Percentiles rank a stretch among this genome's conserved stretches.
These are phyloP conservation scores for Peromyscus attwateri DNA, from an alignment of 2,797 vertebrate species.

Conservation along the genomic window DNA sequence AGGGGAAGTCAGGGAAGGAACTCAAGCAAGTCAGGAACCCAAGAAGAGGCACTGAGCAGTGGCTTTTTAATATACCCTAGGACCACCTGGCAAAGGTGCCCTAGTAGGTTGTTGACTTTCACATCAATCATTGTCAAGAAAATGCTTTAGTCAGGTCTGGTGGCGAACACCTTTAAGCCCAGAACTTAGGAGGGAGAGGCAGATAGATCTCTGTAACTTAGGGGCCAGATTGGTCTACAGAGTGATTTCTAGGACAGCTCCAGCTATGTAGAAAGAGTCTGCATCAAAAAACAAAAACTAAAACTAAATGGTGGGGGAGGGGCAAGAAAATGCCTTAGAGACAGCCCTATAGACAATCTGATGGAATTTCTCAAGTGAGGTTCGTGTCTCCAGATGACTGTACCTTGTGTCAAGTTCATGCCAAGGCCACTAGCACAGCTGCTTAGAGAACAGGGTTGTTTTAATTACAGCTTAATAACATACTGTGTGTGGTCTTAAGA, in stretches of 20 bases:
- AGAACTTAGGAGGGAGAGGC: neutral
- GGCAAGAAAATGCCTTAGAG: neutral
- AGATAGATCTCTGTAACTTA: neutral
- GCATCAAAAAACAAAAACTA: neutral
- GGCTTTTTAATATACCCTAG: neutral
- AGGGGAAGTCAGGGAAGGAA: neutral
- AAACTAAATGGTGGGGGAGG: neutral
- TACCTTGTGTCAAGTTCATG: neutral
- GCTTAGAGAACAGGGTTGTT: neutral
- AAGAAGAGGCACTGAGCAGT: neutral
- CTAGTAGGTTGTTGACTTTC: neutral
- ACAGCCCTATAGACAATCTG: neutral
- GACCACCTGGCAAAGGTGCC: neutral
- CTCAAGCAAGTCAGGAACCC: neutral
- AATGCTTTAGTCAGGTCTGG: neutral
- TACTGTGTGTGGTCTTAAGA: neutral
- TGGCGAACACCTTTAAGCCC: neutral
- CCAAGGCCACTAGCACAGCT: neutral
- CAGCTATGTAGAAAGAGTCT: neutral
- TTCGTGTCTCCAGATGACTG: neutral
- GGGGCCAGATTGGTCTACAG: neutral
- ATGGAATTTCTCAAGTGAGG: neutral
- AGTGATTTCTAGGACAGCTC: neutral
- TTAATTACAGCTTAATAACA: neutral
- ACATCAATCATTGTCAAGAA: neutral